These are phyloP conservation scores for Eilema caniola DNA, from an alignment of 2,888 invertebrate species.

Conservation along the genomic window DNA sequence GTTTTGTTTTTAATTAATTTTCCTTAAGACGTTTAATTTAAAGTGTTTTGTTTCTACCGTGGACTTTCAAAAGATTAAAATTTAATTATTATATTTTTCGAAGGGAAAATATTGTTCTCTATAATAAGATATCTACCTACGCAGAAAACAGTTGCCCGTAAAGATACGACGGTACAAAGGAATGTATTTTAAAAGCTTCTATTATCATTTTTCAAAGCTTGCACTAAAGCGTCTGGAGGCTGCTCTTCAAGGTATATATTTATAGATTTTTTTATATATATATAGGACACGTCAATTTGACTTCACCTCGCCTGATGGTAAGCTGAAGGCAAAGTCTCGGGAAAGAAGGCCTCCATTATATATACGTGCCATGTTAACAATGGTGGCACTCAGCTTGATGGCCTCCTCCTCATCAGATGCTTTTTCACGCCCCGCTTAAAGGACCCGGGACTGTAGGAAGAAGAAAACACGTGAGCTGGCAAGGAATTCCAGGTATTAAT, in stretches of 20 bases:
- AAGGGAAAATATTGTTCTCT: not conserved
- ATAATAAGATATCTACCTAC: not conserved
- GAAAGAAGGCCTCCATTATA: too few species aligned
- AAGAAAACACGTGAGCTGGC: too few species aligned
- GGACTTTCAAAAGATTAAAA: slow-evolving; percentile 10
- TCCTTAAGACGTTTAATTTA: slow-evolving; percentile 16
- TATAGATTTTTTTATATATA: too few species aligned
- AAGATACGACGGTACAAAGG: not conserved
- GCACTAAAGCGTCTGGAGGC: not conserved
- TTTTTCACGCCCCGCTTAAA: too few species aligned
- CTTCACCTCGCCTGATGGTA: too few species aligned
- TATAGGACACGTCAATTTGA: too few species aligned
- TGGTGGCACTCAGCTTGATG: too few species aligned
- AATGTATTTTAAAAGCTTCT: not conserved
- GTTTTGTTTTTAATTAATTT: slow-evolving; percentile 25
- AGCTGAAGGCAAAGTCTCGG: too few species aligned
- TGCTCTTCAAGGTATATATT: not conserved
- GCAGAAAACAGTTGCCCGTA: not conserved
- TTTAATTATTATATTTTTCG: slow-evolving; percentile 12
- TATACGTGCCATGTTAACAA: too few species aligned
- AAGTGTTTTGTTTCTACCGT: slow-evolving; percentile 5
- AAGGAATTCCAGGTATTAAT: too few species aligned
- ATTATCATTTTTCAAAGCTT: not conserved
- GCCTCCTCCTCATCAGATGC: too few species aligned
- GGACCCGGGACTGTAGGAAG: too few species aligned